Conservation (phyloP, 2,797 vertebrate species). For the Gymnoscopelus braueri region DNA sequence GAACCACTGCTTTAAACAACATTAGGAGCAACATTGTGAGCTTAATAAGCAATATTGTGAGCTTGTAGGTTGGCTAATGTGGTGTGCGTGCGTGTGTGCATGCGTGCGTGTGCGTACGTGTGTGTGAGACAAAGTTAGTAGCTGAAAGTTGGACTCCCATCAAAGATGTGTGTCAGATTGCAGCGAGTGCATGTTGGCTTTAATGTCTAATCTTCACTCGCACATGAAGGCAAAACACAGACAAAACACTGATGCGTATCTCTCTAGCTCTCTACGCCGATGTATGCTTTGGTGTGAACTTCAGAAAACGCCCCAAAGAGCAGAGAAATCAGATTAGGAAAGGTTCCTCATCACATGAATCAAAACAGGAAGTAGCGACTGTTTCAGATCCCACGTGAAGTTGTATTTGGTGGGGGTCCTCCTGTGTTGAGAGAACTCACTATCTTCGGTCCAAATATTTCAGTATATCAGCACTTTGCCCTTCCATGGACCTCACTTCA, state of each 20-base stretch:
- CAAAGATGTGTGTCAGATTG: slow-evolving; percentile 62
- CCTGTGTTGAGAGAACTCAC: slow-evolving; percentile 52
- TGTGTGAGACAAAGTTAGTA: too few species aligned
- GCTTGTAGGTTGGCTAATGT: too few species aligned
- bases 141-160: slow-evolving; percentile 2
- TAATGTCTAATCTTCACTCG: slow-evolving; percentile 61
- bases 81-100: too few species aligned
- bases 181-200: slow-evolving; percentile 50
- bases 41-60: too few species aligned
- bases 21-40: too few species aligned
- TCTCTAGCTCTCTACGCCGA: slow-evolving; percentile 7
- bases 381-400: slow-evolving; percentile 46
- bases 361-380: slow-evolving; percentile 55
- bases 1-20: too few species aligned
- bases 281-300: slow-evolving; percentile 32
- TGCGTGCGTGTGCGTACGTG: too few species aligned
- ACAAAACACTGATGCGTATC: slow-evolving; percentile 43
- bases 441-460: slow-evolving; percentile 45
- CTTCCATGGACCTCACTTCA: slow-evolving; percentile 46
- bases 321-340: slow-evolving; percentile 55
- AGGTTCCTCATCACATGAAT: slow-evolving; percentile 23
- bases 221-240: slow-evolving; percentile 25
- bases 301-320: slow-evolving; percentile 24
- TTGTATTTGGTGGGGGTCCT: slow-evolving; percentile 34
- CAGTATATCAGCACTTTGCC: slow-evolving; percentile 25